Conservation (phyloP, 2,113 vertebrate genomes). For the Macrotus californicus region DNA sequence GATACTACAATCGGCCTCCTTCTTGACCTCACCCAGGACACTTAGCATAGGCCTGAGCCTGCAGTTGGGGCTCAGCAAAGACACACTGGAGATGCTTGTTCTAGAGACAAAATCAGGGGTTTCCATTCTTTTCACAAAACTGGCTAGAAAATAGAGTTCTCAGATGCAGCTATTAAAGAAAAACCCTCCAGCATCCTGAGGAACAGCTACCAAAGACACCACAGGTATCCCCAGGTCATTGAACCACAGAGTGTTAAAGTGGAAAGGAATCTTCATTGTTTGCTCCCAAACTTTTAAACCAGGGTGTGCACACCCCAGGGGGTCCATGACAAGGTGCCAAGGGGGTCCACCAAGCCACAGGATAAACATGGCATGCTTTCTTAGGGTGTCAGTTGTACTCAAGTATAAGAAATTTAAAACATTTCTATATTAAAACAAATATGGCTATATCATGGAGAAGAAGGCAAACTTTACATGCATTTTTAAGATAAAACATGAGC, state of each 20-base stretch:
- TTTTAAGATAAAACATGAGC: conserved; percentile 26
- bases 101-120: neutral
- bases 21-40: neutral
- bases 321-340: neutral
- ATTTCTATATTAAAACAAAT: conserved; percentile 43
- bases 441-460: neutral
- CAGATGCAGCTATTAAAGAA: neutral
- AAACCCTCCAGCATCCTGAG: neutral
- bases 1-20: neutral
- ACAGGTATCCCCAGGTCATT: neutral
- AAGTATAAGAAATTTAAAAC: conserved; percentile 16
- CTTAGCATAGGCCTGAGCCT: neutral
- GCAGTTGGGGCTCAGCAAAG: conserved; percentile 20
- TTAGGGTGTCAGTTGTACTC: conserved; percentile 9
- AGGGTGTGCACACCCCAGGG: neutral
- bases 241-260: neutral
- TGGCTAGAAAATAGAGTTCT: conserved; percentile 15
- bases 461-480: neutral
- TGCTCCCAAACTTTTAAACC: conserved; percentile 26
- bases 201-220: neutral
- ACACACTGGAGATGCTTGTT: neutral
- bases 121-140: neutral
- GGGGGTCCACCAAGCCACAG: neutral
- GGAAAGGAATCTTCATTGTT: conserved; percentile 30
- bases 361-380: conserved; percentile 5